These are phyloP conservation scores for Oppia nitens DNA, from an alignment of 1,140 invertebrate species.

Conservation along the genomic window DNA sequence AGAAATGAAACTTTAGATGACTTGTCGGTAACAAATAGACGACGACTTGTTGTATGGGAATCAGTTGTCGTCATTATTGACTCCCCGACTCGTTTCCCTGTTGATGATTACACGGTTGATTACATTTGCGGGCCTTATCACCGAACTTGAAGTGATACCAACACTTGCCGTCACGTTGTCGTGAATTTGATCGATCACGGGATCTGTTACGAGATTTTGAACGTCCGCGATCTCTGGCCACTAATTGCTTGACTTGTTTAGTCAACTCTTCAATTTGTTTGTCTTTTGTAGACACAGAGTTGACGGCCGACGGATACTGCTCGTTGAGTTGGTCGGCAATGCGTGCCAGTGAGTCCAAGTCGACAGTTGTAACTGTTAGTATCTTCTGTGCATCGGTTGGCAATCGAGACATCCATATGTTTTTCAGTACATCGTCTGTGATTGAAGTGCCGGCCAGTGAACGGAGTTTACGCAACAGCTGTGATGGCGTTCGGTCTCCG, in stretches of 20 bases:
- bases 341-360: background rate
- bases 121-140: constrained; percentile 11
- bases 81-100: background rate
- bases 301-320: background rate
- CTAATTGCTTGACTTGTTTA: no score
- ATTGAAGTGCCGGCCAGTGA: background rate
- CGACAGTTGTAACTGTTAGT: background rate
- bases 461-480: background rate
- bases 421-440: background rate
- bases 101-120: background rate
- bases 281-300: background rate
- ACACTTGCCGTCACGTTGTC: constrained; percentile 1
- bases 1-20: background rate
- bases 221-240: background rate
- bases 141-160: constrained; percentile 16
- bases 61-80: background rate
- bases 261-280: background rate
- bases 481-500: background rate
- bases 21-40: constrained; percentile 14
- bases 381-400: background rate
- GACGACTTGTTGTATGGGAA: background rate
- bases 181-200: background rate
- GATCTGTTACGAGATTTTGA: constrained; percentile 1
- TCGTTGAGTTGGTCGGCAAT: background rate
- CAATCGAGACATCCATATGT: background rate